Evolutionary conservation across 2,113 vertebrate genomes (phyloP), one percentile per base, ranked within the genome.

Genomic region (Smithornis capensis): DNA sequence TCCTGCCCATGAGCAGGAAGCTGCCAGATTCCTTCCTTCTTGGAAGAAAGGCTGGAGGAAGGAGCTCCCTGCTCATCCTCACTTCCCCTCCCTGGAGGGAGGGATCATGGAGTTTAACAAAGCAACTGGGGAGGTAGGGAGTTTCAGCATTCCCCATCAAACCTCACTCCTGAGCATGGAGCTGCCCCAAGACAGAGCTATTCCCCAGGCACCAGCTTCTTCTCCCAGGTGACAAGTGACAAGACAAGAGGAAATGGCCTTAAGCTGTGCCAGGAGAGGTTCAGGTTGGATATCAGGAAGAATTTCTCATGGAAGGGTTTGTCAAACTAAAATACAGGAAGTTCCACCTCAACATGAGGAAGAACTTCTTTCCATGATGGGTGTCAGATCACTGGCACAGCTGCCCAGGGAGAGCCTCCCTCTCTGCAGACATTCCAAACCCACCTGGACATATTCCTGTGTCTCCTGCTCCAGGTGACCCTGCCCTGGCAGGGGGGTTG

Each of bases 131-230:
- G 3, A 6, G 31, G 37, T 9, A 35, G 49, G 53, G 44, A 35
- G 14, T 4, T 1, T 25, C 44, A 27, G 15, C 4, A 1, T 29
- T 33, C 25, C 35, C 69, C 2, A 0, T 25, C 47, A n/a, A 12
- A 38, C 57, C 17, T 22, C 1, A 5, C 19, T n/a, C 49, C n/a
- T 1, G 2, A 12, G 31, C 11, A 2, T 2, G 5, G 62, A n/a
- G 40, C 14, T 2, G 29, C 12, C 31, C 40, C 3, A 15, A 24
- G 17, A n/a, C 44, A 23, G 73, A 49, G 44, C 69, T 9, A n/a
- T 14, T 27, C 40, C 28, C 18, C 1, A 35, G 22, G 56, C n/a
- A 27, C 37, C 6, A 8, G 35, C n/a, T n/a, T 37, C n/a, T 25
- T 59, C n/a, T 35, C 13, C 57, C 57, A 35, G n/a, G 23, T 16